Percentiles rank a stretch among this genome's conserved stretches.
Conservation (phyloP, 2,888 invertebrate genomes). For the Patella caerulea region DNA sequence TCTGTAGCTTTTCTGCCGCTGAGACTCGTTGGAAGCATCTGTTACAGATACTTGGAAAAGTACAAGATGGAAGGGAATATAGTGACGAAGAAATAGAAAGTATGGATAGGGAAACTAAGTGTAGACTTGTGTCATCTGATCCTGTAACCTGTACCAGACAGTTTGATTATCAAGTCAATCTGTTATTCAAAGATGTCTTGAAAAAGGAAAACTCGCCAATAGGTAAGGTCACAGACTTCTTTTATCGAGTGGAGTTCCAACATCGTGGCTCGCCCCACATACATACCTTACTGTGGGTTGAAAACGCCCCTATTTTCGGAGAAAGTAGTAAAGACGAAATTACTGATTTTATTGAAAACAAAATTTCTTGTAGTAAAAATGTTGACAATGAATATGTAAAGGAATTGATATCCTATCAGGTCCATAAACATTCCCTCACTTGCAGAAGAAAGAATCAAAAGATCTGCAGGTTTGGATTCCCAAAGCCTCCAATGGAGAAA, state of each 20-base stretch:
- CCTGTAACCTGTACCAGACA: slow-evolving; percentile 49
- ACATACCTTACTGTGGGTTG: slow-evolving; percentile 42
- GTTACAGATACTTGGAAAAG: background rate
- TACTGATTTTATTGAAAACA: slow-evolving; percentile 29
- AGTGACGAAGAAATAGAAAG: too few relatives aligned
- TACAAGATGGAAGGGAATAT: slow-evolving; percentile 34
- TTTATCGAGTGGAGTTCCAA: slow-evolving; percentile 46
- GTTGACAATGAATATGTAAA: slow-evolving; percentile 24
- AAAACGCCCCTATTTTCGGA: slow-evolving; percentile 38
- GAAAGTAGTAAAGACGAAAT: slow-evolving; percentile 29
- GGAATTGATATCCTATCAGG: slow-evolving; percentile 25
- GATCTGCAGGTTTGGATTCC: slow-evolving; percentile 15
- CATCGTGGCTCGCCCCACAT: slow-evolving; percentile 48
- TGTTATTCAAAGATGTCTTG: slow-evolving; percentile 31
- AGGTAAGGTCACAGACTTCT: slow-evolving; percentile 40
- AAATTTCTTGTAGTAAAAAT: slow-evolving; percentile 34
- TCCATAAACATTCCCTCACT: slow-evolving; percentile 33
- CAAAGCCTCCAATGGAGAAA: slow-evolving; percentile 11
- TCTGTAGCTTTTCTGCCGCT: slow-evolving; percentile 36
- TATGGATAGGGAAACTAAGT: too few relatives aligned
- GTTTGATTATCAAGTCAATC: slow-evolving; percentile 44
- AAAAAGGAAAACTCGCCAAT: slow-evolving; percentile 32
- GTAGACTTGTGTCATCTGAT: slow-evolving; percentile 39
- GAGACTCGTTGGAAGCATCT: slow-evolving; percentile 31
- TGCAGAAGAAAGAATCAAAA: slow-evolving; percentile 17